A percentile compares a stretch with the other conserved stretches of the same genome.
Evolutionary conservation across 2,888 invertebrate species (phyloP).

Genomic region (Falcaria lacertinaria): DNA sequence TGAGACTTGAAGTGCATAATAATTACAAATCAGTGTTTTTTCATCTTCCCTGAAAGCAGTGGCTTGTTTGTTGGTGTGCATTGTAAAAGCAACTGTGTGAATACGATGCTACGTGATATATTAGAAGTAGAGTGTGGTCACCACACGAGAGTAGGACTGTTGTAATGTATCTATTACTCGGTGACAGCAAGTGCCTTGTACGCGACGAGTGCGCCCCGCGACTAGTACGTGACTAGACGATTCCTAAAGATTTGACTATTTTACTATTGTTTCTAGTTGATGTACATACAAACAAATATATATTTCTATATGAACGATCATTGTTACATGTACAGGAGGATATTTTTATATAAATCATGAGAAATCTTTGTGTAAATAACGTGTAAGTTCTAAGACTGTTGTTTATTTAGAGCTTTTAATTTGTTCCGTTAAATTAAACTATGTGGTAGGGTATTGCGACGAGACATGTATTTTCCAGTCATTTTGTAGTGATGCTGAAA

Average conservation of each 20-base stretch:
- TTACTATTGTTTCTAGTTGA: slow-evolving; percentile 71
- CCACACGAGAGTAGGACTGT: too few relatives aligned
- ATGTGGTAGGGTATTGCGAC: slow-evolving; percentile 50
- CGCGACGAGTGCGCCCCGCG: slow-evolving; percentile 34
- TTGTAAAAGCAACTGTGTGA: background rate
- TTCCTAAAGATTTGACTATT: slow-evolving; percentile 74
- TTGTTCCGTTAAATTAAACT: slow-evolving; percentile 66
- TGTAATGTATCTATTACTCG: too few relatives aligned
- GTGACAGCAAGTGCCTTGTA: slow-evolving; percentile 31
- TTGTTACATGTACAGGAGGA: slow-evolving; percentile 76
- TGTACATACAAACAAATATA: slow-evolving; percentile 70
- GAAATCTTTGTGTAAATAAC: slow-evolving; percentile 74
- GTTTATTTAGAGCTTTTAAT: slow-evolving; percentile 77
- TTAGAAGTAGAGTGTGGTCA: background rate
- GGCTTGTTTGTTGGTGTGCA: background rate
- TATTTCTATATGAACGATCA: slow-evolving; percentile 71
- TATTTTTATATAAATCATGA: slow-evolving; percentile 64
- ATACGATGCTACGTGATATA: background rate
- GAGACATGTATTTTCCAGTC: slow-evolving; percentile 75
- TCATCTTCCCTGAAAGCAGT: too few relatives aligned
- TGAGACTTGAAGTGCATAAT: too few relatives aligned
- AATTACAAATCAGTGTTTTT: too few relatives aligned
- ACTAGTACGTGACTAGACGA: slow-evolving; percentile 41
- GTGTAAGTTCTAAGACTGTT: slow-evolving; percentile 77
- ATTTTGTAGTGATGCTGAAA: slow-evolving; percentile 35